A percentile compares a stretch with the other conserved stretches of the same genome.
These are phyloP conservation scores for Carabus problematicus DNA, from an alignment of 2,888 invertebrate genomes.

Conservation along the genomic window DNA sequence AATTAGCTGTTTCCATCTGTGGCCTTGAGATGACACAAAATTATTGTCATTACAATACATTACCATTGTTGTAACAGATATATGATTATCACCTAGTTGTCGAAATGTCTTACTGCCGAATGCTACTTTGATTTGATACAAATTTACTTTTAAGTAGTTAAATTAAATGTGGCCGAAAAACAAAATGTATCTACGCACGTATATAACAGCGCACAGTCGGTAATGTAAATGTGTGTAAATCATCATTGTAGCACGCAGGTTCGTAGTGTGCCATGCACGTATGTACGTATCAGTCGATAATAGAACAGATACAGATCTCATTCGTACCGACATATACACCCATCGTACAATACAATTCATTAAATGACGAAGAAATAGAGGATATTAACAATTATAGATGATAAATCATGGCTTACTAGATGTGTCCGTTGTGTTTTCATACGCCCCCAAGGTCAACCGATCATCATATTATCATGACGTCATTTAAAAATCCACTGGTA, in stretches of 20 bases:
- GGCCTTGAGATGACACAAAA: conserved; percentile 24
- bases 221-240: too few species aligned
- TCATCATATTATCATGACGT: conserved; percentile 37
- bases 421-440: conserved; percentile 37
- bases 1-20: conserved; percentile 16
- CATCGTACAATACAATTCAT: conserved; percentile 20
- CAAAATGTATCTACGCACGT: too few species aligned
- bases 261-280: too few species aligned
- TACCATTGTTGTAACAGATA: conserved; percentile 5
- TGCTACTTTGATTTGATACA: not conserved
- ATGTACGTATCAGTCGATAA: conserved; percentile 24
- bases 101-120: not conserved
- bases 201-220: too few species aligned
- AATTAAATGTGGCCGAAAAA: too few species aligned
- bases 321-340: conserved; percentile 22
- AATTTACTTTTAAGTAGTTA: not conserved
- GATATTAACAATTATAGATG: conserved; percentile 43
- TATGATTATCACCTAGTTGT: conserved; percentile 3
- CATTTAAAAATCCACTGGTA: conserved; percentile 28
- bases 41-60: not conserved
- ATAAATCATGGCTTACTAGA: conserved; percentile 41
- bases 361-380: conserved; percentile 20
- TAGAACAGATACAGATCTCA: conserved; percentile 31
- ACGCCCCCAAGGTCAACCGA: conserved; percentile 30
- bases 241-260: too few species aligned